Percentiles rank a stretch among this genome's conserved stretches.
Evolutionary conservation across 2,113 vertebrate genomes (phyloP).

Genomic region (Alligator mississippiensis): DNA sequence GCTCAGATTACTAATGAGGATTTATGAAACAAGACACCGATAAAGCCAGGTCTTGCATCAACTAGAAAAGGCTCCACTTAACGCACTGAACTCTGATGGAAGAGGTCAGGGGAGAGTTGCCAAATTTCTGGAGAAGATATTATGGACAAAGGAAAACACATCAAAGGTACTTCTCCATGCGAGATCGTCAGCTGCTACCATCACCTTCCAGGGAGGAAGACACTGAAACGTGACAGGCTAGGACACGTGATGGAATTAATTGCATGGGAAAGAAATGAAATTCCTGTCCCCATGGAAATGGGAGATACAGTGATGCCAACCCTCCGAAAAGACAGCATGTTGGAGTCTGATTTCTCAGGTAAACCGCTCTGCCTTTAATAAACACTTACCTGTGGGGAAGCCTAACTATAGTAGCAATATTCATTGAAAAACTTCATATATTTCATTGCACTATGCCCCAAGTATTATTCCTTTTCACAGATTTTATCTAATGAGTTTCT

Average conservation of each 20-base stretch:
- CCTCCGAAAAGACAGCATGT: accelerated
- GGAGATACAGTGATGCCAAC: background rate
- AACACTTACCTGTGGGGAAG: accelerated
- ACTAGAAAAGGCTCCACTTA: background rate
- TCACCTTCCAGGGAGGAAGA: background rate
- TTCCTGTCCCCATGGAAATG: background rate
- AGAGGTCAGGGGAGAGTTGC: background rate
- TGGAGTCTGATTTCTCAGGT: background rate
- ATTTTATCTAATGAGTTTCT: accelerated
- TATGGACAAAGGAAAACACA: background rate
- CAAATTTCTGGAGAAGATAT: accelerated
- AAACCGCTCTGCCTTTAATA: accelerated
- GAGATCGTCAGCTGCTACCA: background rate
- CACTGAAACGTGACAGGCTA: background rate
- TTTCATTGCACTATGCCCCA: accelerated
- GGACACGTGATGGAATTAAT: background rate
- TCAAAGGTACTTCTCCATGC: background rate
- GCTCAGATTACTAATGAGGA: slow-evolving; percentile 24
- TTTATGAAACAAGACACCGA: slow-evolving; percentile 10
- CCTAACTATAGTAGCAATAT: accelerated
- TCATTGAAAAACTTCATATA: accelerated
- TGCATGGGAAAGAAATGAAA: background rate
- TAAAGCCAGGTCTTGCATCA: background rate
- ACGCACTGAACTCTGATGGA: background rate
- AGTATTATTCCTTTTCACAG: accelerated